Evolutionary conservation across 2,888 invertebrate genomes (phyloP).

Genomic region (Germaria angustata): DNA sequence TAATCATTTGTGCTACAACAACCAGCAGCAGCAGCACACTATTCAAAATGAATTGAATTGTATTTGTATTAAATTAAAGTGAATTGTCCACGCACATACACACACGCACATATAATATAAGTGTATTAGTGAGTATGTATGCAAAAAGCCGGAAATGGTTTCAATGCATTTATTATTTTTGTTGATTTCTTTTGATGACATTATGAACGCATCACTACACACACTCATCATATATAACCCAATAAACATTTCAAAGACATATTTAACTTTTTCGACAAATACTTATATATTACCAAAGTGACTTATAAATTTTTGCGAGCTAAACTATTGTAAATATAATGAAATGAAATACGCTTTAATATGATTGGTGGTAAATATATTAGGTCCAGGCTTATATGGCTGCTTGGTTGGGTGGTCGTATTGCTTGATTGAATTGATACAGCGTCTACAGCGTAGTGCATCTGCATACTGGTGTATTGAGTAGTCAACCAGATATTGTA

Average conservation of each 20-base stretch:
- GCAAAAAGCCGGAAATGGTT: conserved; percentile 65
- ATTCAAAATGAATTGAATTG: conserved; percentile 42
- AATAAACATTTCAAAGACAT: background rate
- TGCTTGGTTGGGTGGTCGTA: background rate
- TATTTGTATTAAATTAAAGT: conserved; percentile 47
- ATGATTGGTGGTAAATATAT: too few species aligned
- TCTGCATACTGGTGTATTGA: conserved; percentile 21
- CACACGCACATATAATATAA: background rate
- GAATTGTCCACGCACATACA: conserved; percentile 10
- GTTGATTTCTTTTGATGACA: conserved; percentile 65
- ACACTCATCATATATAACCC: background rate
- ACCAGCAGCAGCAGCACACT: conserved; percentile 1
- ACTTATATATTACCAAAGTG: too few species aligned
- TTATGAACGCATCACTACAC: conserved; percentile 62
- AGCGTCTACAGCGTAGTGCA: background rate
- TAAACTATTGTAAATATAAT: background rate
- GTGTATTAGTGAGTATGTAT: conserved; percentile 9
- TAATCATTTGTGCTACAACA: conserved; percentile 4
- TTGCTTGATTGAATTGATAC: background rate
- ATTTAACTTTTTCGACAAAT: background rate
- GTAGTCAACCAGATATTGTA: conserved; percentile 47
- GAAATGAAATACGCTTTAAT: too few species aligned
- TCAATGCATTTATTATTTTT: conserved; percentile 62
- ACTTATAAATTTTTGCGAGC: background rate
- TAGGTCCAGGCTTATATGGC: background rate